phyloP scores from a whole-genome alignment of 2,113 vertebrate species.

The Zootoca vivipara region DNA sequence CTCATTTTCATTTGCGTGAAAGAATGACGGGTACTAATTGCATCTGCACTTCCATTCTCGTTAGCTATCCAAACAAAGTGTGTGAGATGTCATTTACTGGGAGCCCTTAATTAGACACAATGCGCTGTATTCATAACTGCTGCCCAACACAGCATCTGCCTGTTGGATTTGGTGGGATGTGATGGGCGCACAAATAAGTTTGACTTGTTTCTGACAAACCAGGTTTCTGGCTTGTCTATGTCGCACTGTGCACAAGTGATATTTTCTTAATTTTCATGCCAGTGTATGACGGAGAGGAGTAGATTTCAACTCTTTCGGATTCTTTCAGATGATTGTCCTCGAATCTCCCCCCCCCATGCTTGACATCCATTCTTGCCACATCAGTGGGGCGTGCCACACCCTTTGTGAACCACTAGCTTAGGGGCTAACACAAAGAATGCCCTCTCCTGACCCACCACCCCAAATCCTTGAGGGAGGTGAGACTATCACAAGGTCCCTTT shows the following conservation, averaged over 20 bases:
- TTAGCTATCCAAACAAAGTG: slow-evolving; percentile 5
- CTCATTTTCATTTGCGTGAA: not conserved
- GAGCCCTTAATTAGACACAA: not conserved
- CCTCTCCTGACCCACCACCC: too few species aligned
- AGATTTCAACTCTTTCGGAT: too few species aligned
- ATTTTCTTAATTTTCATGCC: not conserved
- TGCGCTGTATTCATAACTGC: not conserved
- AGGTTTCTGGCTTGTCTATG: not conserved
- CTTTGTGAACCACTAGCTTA: too few species aligned
- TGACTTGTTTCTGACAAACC: not conserved
- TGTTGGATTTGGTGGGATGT: not conserved
- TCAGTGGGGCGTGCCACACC: too few species aligned
- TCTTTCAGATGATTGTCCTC: too few species aligned
- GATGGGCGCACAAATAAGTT: not conserved
- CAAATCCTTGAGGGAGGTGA: too few species aligned
- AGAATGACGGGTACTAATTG: not conserved
- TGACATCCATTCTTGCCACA: too few species aligned
- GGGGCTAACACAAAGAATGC: too few species aligned
- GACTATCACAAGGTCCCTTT: too few species aligned
- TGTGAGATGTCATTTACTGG: not conserved
- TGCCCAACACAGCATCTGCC: not conserved
- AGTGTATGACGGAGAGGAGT: not conserved
- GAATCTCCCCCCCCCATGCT: too few species aligned
- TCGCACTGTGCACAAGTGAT: not conserved
- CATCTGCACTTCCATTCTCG: not conserved